Base-by-base conservation (phyloP, 2,888 invertebrate genomes). In the Dynastes maya region DNA sequence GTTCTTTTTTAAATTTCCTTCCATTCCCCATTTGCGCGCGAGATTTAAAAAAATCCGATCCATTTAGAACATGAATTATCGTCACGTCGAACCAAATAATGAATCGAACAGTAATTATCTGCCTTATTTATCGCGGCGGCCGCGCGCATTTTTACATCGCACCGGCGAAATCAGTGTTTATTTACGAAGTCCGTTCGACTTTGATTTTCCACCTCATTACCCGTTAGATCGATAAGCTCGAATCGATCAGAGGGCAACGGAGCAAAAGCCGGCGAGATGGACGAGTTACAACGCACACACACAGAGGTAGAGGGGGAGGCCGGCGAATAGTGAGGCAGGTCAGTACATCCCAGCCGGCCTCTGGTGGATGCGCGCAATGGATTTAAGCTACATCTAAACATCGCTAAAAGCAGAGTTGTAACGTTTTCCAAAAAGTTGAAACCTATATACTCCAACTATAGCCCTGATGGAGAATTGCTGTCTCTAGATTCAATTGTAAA, bases 121-220 rank as follows among this genome's bases (percentile, higher is more conserved):
- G 70, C 27, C 70, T 70, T 70, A 53, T 53, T 70, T 70, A 70
- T 70, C 70, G 53, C 40, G 16, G 22, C 55, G 6, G 55, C 22
- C 55, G 55, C 55, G 16, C 22, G 49, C n/a, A 45, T 68, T 68
- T 68, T 68, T 68, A 68, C 16, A 49, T 68, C 45, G 27, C 67
- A 27, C 45, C 27, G n/a, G 51, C 53, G 53, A 51, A 29, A 27
- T 70, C 53, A 16, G 22, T 70, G 70, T 70, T 70, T 70, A 70
- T 70, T 70, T 70, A 70, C 70, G 51, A 37, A 22, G 22, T 1
- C 51, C 29, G 29, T 70, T 70, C 70, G 53, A 70, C 32, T 70
- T 70, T 53, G 70, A 70, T 70, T 70, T 70, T 70, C 70, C 70
- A 51, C 70, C 53, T 70, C 70, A 53, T 70, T 70, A 70, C 70